phyloP scores from a whole-genome alignment of 2,888 invertebrate species.

The Mesochorus sp. region DNA sequence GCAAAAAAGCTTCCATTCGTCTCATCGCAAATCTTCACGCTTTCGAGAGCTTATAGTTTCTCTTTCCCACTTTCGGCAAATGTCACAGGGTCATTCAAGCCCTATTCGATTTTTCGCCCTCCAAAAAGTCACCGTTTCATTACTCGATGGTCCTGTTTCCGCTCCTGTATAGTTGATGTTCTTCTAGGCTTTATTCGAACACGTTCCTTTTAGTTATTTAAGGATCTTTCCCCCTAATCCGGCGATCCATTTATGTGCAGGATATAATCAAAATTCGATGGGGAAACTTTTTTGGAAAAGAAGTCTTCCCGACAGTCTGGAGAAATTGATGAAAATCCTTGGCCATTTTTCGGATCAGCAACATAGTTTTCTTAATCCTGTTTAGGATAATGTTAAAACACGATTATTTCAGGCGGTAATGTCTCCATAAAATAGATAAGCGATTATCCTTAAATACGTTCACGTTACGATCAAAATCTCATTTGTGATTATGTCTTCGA shows the following conservation, averaged over 20 bases:
- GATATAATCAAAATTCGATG: background rate
- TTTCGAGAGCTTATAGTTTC: slow-evolving; percentile 30
- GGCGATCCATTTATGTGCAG: slow-evolving; percentile 12
- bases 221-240: background rate
- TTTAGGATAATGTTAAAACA: too few relatives aligned
- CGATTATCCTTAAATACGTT: too few relatives aligned
- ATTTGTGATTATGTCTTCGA: too few relatives aligned
- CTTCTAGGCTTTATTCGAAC: background rate
- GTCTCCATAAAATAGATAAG: too few relatives aligned
- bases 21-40: slow-evolving; percentile 50
- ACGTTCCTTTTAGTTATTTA: background rate
- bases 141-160: slow-evolving; percentile 10
- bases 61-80: background rate
- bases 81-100: slow-evolving; percentile 32
- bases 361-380: too few relatives aligned
- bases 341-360: too few relatives aligned
- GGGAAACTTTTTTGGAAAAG: background rate
- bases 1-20: slow-evolving; percentile 23
- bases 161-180: background rate
- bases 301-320: background rate
- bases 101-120: slow-evolving; percentile 16
- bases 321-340: slow-evolving; percentile 4
- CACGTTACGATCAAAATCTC: too few relatives aligned
- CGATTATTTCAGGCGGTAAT: too few relatives aligned
- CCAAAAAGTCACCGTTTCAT: background rate